Percentiles rank a stretch among this genome's conserved stretches.
phyloP scores from a whole-genome alignment of 2,113 vertebrate genomes.

The Turnix velox region DNA sequence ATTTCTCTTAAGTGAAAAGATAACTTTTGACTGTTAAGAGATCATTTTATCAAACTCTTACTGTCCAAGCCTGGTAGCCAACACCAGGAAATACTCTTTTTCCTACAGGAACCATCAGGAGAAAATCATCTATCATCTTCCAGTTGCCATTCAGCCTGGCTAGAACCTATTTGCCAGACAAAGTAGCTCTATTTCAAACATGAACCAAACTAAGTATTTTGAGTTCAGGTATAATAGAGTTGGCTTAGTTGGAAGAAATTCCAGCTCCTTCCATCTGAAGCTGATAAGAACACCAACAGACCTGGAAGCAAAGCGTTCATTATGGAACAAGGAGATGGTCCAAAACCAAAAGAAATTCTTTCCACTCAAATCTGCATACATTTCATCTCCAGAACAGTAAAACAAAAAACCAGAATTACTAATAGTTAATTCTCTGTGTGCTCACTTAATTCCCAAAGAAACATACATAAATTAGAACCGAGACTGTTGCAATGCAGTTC shows the following conservation, averaged over 20 bases:
- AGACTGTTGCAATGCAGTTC: background rate
- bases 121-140: background rate
- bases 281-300: background rate
- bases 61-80: background rate
- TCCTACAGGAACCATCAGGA: background rate
- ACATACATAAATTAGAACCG: background rate
- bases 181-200: background rate
- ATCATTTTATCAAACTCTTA: background rate
- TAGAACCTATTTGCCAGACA: background rate
- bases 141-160: background rate
- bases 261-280: background rate
- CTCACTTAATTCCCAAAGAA: background rate
- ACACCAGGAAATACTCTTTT: background rate
- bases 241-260: background rate
- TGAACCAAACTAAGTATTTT: background rate
- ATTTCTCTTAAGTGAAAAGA: background rate
- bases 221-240: background rate
- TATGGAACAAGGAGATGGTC: background rate
- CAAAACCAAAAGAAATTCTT: background rate
- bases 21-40: background rate
- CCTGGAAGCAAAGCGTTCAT: background rate
- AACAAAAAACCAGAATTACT: background rate
- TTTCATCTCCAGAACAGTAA: fast-evolving
- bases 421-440: background rate
- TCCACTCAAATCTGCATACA: background rate